Evolutionary conservation across 2,888 invertebrate genomes (phyloP).

Genomic region (Drosophila testacea): DNA sequence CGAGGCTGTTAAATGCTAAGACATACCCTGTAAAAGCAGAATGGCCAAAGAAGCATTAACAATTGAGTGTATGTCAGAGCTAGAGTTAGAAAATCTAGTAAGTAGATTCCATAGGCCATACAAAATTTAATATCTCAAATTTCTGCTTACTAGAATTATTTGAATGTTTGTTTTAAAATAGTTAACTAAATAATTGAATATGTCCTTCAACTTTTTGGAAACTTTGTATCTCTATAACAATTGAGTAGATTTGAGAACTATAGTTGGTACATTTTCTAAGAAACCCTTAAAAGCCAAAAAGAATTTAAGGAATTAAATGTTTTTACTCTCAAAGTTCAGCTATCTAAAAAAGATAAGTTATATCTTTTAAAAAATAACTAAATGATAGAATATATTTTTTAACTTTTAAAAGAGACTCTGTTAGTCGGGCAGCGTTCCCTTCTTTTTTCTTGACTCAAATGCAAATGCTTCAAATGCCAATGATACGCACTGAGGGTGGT

Average conservation of each 20-base stretch:
- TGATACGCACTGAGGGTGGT: conserved; percentile 51
- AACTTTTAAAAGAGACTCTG: conserved; percentile 1
- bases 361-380: neutral
- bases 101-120: too few relatives aligned
- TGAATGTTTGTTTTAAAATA: too few relatives aligned
- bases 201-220: neutral
- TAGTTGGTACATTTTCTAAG: too few relatives aligned
- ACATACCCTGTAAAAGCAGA: conserved; percentile 35
- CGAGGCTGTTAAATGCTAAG: conserved; percentile 25
- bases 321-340: too few relatives aligned
- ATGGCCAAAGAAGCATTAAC: neutral
- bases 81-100: neutral
- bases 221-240: too few relatives aligned
- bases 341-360: too few relatives aligned
- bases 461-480: conserved; percentile 64
- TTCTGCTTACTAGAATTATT: too few relatives aligned
- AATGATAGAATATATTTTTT: neutral
- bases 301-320: too few relatives aligned
- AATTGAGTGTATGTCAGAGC: neutral
- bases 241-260: too few relatives aligned
- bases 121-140: too few relatives aligned
- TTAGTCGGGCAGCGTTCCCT: neutral
- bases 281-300: too few relatives aligned
- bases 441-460: conserved; percentile 33
- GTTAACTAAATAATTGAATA: neutral